Conservation (phyloP, 2,113 vertebrate species). For the Gopherus evgoodei region DNA sequence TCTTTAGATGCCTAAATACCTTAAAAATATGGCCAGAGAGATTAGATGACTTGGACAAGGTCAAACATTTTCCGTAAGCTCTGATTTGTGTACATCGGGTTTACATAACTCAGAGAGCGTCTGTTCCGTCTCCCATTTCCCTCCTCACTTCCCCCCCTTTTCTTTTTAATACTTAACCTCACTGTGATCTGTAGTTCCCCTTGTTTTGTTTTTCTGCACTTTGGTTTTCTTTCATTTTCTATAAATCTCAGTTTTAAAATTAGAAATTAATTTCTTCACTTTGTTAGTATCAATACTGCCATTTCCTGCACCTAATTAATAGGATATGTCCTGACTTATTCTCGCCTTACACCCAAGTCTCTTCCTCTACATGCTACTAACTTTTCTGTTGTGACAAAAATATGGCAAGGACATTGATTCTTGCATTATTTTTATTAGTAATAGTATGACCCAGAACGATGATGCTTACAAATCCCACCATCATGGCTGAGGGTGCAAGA, state of each 20-base stretch:
- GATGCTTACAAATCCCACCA: not conserved
- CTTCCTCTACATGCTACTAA: not conserved
- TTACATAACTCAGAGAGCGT: no score
- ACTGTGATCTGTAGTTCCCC: constrained; percentile 23
- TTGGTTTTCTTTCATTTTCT: constrained; percentile 57
- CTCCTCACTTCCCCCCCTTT: constrained; percentile 32
- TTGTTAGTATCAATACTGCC: not conserved
- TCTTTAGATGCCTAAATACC: no score
- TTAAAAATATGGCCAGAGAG: not conserved
- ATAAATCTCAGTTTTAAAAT: constrained; percentile 45
- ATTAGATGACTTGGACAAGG: not conserved
- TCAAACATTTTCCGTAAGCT: not conserved
- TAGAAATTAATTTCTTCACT: constrained; percentile 33
- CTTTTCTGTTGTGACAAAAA: constrained; percentile 4
- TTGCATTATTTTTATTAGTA: constrained; percentile 31
- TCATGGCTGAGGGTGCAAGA: constrained; percentile 1
- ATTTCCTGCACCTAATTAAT: constrained; percentile 4
- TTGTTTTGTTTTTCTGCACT: constrained; percentile 16
- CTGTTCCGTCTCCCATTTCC: constrained; percentile 40
- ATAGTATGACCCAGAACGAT: constrained; percentile 37
- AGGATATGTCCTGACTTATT: not conserved
- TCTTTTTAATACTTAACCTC: constrained; percentile 14
- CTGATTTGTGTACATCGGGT: no score
- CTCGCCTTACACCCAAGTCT: constrained; percentile 40
- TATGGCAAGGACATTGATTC: not conserved